phyloP scores from a whole-genome alignment of 2,797 vertebrate genomes.

The Coendou prehensilis region DNA sequence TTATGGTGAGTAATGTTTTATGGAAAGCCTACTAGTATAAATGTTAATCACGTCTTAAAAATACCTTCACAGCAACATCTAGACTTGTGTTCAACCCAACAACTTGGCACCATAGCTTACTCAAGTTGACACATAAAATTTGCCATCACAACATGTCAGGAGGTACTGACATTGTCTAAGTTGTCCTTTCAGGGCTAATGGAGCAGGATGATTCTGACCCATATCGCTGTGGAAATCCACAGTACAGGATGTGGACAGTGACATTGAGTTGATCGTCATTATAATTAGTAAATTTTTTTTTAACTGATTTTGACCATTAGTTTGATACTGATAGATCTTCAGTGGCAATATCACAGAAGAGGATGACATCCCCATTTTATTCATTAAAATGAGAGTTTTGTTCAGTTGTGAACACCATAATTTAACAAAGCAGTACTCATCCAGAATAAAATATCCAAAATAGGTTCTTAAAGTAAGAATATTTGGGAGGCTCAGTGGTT shows the following conservation, averaged over 20 bases:
- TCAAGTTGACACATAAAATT: not conserved
- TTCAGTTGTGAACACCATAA: not conserved
- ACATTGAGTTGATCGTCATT: not conserved
- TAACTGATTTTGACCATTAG: constrained; percentile 8
- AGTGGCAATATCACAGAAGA: not conserved
- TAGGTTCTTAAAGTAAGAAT: not conserved
- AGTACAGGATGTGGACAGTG: not conserved
- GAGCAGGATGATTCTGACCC: not conserved
- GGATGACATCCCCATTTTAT: not conserved
- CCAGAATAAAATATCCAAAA: not conserved
- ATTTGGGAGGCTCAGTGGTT: not conserved
- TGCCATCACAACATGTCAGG: not conserved
- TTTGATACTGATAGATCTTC: not conserved
- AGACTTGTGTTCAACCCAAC: not conserved
- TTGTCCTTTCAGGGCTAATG: not conserved
- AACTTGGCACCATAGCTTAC: not conserved
- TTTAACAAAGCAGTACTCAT: constrained; percentile 14
- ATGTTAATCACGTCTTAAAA: not conserved
- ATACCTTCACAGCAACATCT: not conserved
- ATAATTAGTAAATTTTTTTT: not conserved
- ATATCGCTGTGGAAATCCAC: not conserved
- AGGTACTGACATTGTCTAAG: not conserved
- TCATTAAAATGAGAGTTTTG: not conserved
- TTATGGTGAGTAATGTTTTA: not conserved
- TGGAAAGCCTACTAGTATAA: not conserved